Evolutionary conservation across 2,797 vertebrate species (phyloP).

Genomic region (Euphonia xanthogaster): DNA sequence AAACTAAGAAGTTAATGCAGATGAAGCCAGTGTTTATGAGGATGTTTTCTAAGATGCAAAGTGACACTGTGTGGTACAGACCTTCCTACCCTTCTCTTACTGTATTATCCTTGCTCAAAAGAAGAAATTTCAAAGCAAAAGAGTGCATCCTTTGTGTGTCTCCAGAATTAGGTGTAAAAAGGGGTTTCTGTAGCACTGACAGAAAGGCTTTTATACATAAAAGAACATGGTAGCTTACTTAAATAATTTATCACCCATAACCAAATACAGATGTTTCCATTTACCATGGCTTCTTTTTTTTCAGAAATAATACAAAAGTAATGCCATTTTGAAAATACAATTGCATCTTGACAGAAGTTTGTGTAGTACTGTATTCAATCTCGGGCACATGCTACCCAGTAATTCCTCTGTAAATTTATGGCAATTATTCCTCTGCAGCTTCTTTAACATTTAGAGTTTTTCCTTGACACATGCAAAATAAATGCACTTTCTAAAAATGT

Average conservation of each 20-base stretch:
- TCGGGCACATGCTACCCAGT: neutral
- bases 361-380: neutral
- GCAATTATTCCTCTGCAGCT: slow-evolving; percentile 38
- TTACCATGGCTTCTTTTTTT: neutral
- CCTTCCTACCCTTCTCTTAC: neutral
- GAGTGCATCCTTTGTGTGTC: neutral
- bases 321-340: neutral
- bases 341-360: neutral
- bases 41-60: neutral
- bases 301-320: neutral
- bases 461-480: slow-evolving; percentile 37
- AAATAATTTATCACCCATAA: neutral
- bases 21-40: neutral
- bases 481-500: neutral
- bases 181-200: neutral
- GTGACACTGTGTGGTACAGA: neutral
- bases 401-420: slow-evolving; percentile 24
- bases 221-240: neutral
- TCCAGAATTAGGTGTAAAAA: neutral
- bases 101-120: neutral
- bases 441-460: slow-evolving; percentile 31
- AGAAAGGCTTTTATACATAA: neutral
- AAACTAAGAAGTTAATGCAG: neutral
- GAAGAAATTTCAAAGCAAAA: neutral
- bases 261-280: neutral